Evolutionary conservation across 1,140 invertebrate species (phyloP).

Genomic region (Cephus cinctus): DNA sequence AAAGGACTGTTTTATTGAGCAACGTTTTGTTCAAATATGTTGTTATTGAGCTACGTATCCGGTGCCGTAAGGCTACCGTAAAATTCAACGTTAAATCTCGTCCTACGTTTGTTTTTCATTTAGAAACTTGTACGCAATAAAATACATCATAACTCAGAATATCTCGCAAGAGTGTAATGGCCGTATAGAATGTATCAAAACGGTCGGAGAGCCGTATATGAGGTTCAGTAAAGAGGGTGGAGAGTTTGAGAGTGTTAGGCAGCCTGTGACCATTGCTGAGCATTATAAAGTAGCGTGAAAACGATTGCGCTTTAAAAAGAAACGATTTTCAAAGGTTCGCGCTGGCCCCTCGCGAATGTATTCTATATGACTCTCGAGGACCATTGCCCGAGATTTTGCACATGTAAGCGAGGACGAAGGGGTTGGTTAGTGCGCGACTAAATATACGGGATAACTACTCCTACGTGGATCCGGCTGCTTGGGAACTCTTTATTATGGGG

Average conservation of each 20-base stretch:
- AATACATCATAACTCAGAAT: neutral
- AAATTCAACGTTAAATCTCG: neutral
- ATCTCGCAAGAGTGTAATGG: too few species aligned
- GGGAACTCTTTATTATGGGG: constrained; percentile 1
- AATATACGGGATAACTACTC: neutral
- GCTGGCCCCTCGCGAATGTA: neutral
- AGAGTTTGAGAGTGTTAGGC: too few species aligned
- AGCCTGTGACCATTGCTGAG: too few species aligned
- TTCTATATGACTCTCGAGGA: too few species aligned
- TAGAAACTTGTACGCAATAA: neutral
- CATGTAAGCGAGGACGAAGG: too few species aligned
- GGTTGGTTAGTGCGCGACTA: neutral
- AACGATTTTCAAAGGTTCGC: too few species aligned
- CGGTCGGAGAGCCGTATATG: too few species aligned
- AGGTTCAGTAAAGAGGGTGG: too few species aligned
- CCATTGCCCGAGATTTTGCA: neutral
- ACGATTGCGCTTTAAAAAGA: constrained; percentile 2
- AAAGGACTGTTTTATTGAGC: neutral
- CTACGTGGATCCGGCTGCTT: neutral
- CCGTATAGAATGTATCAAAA: too few species aligned
- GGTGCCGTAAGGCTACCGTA: constrained; percentile 2
- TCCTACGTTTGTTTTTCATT: constrained; percentile 3
- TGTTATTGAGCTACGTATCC: constrained; percentile 1
- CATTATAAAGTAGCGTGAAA: constrained; percentile 1
- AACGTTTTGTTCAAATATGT: constrained; percentile 1